Evolutionary conservation across 2,113 vertebrate genomes (phyloP).

Genomic region (Sinocyclocheilus maitianheensis): DNA sequence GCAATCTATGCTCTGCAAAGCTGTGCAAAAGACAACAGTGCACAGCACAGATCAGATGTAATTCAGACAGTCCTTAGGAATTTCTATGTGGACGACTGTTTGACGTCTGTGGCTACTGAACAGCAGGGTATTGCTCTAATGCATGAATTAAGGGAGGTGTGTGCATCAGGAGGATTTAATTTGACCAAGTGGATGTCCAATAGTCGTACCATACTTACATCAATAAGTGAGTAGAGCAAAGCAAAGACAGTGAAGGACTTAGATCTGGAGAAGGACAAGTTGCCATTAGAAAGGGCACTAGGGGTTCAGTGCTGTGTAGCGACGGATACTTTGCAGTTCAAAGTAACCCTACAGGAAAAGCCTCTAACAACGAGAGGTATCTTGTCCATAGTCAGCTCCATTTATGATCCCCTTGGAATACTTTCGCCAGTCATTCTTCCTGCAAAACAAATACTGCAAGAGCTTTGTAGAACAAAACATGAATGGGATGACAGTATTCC

Average conservation of each 20-base stretch:
- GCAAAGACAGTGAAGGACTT: constrained; percentile 9
- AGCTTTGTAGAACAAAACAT: no score
- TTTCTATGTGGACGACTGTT: not conserved
- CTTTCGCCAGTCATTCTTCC: not conserved
- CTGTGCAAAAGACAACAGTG: not conserved
- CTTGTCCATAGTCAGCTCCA: constrained; percentile 22
- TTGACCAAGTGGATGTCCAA: constrained; percentile 10
- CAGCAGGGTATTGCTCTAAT: not conserved
- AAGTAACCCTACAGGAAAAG: not conserved
- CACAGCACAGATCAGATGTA: not conserved
- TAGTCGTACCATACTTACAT: not conserved
- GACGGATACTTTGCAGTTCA: constrained; percentile 16
- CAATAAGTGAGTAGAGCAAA: constrained; percentile 11
- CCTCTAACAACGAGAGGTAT: not conserved
- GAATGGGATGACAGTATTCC: no score
- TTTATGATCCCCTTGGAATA: constrained; percentile 29
- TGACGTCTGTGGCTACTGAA: not conserved
- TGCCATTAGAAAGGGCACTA: constrained; percentile 15
- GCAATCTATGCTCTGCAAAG: not conserved
- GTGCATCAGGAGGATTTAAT: constrained; percentile 1
- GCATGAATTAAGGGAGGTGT: not conserved
- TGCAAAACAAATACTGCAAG: no score
- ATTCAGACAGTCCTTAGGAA: not conserved
- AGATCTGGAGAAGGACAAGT: constrained; percentile 16
- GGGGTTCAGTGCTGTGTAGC: constrained; percentile 28